A percentile compares a stretch with the other conserved stretches of the same genome.
Conservation (phyloP, 2,888 invertebrate species). For the Aphrophora alni region DNA sequence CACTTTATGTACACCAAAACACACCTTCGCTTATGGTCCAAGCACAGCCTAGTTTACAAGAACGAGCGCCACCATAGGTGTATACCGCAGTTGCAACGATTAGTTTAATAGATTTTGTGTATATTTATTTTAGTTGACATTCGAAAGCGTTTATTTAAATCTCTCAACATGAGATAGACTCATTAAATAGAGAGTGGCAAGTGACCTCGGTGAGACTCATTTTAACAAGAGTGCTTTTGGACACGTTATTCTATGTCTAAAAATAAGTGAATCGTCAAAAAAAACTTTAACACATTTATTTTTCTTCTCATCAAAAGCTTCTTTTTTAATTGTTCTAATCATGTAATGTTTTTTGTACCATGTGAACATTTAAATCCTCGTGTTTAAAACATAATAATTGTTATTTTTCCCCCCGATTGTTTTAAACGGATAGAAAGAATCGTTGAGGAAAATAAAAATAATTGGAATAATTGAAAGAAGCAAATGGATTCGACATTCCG, state of each 20-base stretch:
- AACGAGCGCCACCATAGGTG: not conserved
- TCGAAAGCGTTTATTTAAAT: slow-evolving; percentile 12
- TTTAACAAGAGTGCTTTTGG: slow-evolving; percentile 9
- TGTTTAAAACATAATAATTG: slow-evolving; percentile 35
- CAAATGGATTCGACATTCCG: slow-evolving; percentile 33
- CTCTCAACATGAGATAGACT: slow-evolving; percentile 20
- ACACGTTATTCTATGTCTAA: slow-evolving; percentile 6
- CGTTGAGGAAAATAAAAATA: not conserved
- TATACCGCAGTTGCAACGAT: not conserved
- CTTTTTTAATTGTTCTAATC: slow-evolving; percentile 25
- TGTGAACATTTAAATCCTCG: slow-evolving; percentile 23
- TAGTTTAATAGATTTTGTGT: not conserved
- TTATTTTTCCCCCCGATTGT: slow-evolving; percentile 30
- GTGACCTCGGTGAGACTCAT: not conserved
- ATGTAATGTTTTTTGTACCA: not conserved
- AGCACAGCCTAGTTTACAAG: not conserved
- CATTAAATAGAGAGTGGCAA: not conserved
- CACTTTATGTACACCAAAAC: not conserved
- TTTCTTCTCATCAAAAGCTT: slow-evolving; percentile 8
- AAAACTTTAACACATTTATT: not conserved
- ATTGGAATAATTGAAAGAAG: slow-evolving; percentile 2
- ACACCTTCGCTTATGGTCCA: not conserved
- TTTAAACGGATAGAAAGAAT: slow-evolving; percentile 22
- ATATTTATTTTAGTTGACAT: slow-evolving; percentile 4
- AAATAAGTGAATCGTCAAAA: slow-evolving; percentile 2